A percentile compares a stretch with the other conserved stretches of the same genome.
Conservation (phyloP, 2,888 invertebrate species). For the Diplazon laetatorius region DNA sequence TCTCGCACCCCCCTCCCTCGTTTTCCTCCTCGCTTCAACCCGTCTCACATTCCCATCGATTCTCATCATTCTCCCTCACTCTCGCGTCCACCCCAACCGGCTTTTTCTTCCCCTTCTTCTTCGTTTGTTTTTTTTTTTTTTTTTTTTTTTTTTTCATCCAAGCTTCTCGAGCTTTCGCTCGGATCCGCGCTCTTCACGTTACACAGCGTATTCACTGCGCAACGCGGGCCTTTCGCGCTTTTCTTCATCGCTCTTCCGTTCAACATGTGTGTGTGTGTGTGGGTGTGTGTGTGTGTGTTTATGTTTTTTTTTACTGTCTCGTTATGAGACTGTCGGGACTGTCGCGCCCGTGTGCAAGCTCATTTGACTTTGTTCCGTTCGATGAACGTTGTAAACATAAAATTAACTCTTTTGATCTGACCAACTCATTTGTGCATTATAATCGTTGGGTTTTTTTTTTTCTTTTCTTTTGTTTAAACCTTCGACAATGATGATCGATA, state of each 20-base stretch:
- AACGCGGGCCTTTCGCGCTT: slow-evolving; percentile 22
- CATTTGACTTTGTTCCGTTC: slow-evolving; percentile 49
- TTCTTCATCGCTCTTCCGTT: slow-evolving; percentile 29
- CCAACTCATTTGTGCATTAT: slow-evolving; percentile 53
- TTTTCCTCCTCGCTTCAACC: slow-evolving; percentile 47
- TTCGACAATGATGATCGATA: slow-evolving; percentile 10
- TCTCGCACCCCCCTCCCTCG: slow-evolving; percentile 47
- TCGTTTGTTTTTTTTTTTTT: slow-evolving; percentile 5
- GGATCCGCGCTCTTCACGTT: slow-evolving; percentile 41
- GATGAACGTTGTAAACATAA: slow-evolving; percentile 55
- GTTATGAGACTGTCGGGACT: slow-evolving; percentile 55
- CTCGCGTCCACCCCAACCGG: slow-evolving; percentile 27
- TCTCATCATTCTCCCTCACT: slow-evolving; percentile 43
- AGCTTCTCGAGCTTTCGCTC: slow-evolving; percentile 49
- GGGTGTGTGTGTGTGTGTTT: too few species aligned
- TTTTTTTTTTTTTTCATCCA: slow-evolving; percentile 18
- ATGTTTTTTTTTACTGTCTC: slow-evolving; percentile 22
- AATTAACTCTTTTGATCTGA: slow-evolving; percentile 67
- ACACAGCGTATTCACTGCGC: slow-evolving; percentile 39
- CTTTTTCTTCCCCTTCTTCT: slow-evolving; percentile 10
- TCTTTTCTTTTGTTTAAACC: too few species aligned
- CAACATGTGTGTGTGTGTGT: too few species aligned
- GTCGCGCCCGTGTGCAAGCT: slow-evolving; percentile 33
- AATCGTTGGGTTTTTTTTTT: too few species aligned
- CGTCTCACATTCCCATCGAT: slow-evolving; percentile 46